Evolutionary conservation across 1,140 invertebrate species (phyloP), one percentile per base, ranked within the genome.

Genomic region (Drosophila repleta): DNA sequence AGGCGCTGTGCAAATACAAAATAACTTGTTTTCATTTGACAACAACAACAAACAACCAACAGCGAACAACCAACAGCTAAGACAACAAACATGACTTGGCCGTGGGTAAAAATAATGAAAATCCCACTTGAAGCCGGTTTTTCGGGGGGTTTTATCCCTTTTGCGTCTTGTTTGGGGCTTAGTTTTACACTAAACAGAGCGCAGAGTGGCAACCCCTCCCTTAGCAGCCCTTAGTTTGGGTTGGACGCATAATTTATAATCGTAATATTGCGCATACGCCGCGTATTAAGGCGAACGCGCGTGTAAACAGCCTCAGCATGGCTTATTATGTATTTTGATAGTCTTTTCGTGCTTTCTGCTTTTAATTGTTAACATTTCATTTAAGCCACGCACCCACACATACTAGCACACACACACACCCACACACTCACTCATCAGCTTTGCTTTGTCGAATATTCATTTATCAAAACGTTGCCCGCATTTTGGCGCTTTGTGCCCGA

Each of bases 301-400:
- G 26, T 69, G 67, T 45, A 70, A 64, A 60, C 77, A 70, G 29
- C 67, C 37, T 43, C 24, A n/a, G 41, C 48, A n/a, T n/a, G 11
- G 68, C 77, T 81, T 75, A 75, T 65, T 72, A 65, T 60, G 64
- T 70, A 61, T 77, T 58, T 74, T 81, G 82, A 82, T 85, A 85
- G 82, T 85, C 82, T 85, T 85, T 85, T 87, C 82, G 45, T 62
- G 72, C 76, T 77, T 62, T 55, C 80, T 79, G 73, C 81, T 74
- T 85, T 87, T 87, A 87, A 87, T 87, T 87, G 82, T 87, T 88
- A 87, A 87, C 82, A 88, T 87, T 87, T 87, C 83, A 87, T 87
- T 87, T 87, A 88, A 88, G 83, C 71, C 62, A 58, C 18, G 35
- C 70, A 72, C 67, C 69, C 60, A 58, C 35, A 52, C 7, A 62